Evolutionary conservation across 2,888 invertebrate species (phyloP).

Genomic region (Eupeodes luniger): DNA sequence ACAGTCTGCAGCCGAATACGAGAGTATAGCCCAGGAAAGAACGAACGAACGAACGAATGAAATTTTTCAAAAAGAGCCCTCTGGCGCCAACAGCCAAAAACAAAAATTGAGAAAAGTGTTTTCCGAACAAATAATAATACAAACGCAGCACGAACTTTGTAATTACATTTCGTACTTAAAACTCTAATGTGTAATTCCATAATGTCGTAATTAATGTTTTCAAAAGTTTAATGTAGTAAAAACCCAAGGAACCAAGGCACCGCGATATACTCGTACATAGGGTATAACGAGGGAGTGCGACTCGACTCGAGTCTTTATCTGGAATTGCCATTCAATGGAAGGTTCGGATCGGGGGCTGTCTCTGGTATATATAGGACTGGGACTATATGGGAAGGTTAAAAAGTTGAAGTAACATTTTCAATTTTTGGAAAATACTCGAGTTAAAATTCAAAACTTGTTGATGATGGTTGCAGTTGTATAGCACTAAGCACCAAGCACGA

Average conservation of each 20-base stretch:
- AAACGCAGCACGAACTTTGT: conserved; percentile 63
- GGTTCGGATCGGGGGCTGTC: no score
- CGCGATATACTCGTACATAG: background rate
- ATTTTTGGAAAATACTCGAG: conserved; percentile 25
- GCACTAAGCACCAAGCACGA: background rate
- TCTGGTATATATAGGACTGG: background rate
- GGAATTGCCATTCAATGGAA: background rate
- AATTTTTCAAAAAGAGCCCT: conserved; percentile 11
- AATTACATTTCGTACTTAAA: conserved; percentile 74
- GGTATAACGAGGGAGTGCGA: background rate
- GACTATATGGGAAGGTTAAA: conserved; percentile 9
- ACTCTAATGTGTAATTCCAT: conserved; percentile 73
- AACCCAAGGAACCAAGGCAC: conserved; percentile 41
- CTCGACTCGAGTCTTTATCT: background rate
- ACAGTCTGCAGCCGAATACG: background rate
- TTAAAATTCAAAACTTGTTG: conserved; percentile 3
- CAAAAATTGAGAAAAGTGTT: conserved; percentile 20
- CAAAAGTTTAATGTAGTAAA: conserved; percentile 73
- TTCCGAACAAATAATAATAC: conserved; percentile 33
- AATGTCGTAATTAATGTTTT: conserved; percentile 75
- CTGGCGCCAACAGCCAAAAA: conserved; percentile 28
- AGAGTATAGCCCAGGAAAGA: no score
- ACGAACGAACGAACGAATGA: background rate
- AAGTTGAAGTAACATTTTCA: conserved; percentile 59
- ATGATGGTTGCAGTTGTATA: background rate